Percentiles rank a stretch among this genome's conserved stretches.
Conservation (phyloP, 2,888 invertebrate species). For the Erebia ligea region DNA sequence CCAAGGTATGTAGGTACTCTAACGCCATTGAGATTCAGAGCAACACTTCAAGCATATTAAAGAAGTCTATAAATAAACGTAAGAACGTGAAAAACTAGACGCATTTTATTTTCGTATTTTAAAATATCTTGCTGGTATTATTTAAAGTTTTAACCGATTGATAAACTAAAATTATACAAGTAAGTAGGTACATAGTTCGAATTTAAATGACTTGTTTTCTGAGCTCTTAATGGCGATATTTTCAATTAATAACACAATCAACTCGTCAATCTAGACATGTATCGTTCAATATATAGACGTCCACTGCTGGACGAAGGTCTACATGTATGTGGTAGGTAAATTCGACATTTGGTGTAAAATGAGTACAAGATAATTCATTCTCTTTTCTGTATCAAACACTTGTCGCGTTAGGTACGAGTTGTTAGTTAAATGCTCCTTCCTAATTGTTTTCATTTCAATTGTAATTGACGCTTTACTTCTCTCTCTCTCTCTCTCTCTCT, state of each 20-base stretch:
- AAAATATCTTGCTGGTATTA: neutral
- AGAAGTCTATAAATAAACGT: slow-evolving; percentile 4
- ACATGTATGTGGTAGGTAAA: neutral
- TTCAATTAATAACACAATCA: neutral
- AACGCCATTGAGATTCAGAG: slow-evolving; percentile 29
- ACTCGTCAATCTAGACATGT: neutral
- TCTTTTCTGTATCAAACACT: too few species aligned
- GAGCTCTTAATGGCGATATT: neutral
- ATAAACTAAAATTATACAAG: neutral
- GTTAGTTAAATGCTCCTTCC: too few species aligned
- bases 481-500: too few species aligned
- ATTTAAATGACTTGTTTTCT: slow-evolving; percentile 9
- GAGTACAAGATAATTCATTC: neutral
- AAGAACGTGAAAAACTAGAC: neutral
- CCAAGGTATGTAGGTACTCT: slow-evolving; percentile 17
- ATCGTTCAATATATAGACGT: too few species aligned
- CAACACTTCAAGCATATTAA: slow-evolving; percentile 2
- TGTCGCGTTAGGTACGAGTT: too few species aligned
- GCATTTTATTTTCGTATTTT: neutral
- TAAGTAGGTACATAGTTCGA: neutral
- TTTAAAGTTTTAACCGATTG: neutral
- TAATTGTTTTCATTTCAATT: too few species aligned
- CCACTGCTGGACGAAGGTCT: too few species aligned
- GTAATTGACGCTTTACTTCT: too few species aligned
- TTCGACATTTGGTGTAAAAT: neutral